These are phyloP conservation scores for Phrixothrix hirtus DNA, from an alignment of 2,888 invertebrate genomes.

Conservation along the genomic window DNA sequence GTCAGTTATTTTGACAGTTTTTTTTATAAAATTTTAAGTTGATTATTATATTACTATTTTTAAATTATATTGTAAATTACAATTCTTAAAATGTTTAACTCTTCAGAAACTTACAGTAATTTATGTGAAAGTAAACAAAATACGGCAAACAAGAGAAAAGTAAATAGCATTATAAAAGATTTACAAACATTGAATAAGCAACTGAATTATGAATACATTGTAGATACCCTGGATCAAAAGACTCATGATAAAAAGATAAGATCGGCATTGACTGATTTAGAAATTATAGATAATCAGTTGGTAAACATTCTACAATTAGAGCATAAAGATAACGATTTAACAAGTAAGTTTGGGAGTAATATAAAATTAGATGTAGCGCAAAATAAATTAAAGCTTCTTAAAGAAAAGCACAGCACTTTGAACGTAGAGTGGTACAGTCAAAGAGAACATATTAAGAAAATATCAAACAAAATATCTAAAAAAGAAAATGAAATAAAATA, in stretches of 20 bases:
- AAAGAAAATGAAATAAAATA: slow-evolving; percentile 13
- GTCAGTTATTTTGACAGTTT: no score
- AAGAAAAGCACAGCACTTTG: slow-evolving; percentile 7
- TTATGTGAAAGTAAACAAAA: no score
- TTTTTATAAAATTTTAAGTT: no score
- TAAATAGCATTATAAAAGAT: no score
- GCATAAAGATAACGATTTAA: background rate
- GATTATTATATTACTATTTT: no score
- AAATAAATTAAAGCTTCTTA: background rate
- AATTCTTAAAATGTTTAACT: no score
- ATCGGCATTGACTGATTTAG: background rate
- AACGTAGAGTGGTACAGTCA: slow-evolving; percentile 24
- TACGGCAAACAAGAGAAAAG: no score
- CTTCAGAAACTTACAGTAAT: no score
- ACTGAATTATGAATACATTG: no score
- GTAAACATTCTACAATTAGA: background rate
- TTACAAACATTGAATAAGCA: no score
- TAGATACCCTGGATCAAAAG: background rate
- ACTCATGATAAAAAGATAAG: slow-evolving; percentile 1
- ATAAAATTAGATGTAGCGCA: slow-evolving; percentile 12
- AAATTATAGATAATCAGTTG: background rate
- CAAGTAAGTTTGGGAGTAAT: slow-evolving; percentile 14
- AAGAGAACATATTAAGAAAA: slow-evolving; percentile 13
- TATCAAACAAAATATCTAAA: background rate
- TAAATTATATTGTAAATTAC: no score